Evolutionary conservation across 2,888 invertebrate species (phyloP).

Genomic region (Ypsolopha sequella): DNA sequence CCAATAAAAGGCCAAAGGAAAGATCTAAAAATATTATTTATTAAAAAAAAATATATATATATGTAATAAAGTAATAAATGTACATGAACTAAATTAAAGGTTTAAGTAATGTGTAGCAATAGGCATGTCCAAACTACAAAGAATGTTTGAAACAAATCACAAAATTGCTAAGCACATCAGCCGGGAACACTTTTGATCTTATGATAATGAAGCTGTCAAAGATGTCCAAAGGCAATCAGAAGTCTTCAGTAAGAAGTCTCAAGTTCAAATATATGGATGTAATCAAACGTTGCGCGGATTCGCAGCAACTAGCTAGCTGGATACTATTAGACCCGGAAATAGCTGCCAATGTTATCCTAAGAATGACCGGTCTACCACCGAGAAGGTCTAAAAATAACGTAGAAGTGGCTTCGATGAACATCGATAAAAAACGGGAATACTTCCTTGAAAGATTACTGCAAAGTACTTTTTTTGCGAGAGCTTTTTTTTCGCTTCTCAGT

Average conservation of each 20-base stretch:
- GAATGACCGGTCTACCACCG: conserved; percentile 39
- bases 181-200: conserved; percentile 45
- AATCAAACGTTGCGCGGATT: conserved; percentile 41
- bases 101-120: no score
- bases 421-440: conserved; percentile 42
- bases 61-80: no score
- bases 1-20: no score
- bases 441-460: conserved; percentile 41
- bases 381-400: conserved; percentile 24
- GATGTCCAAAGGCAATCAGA: conserved; percentile 42
- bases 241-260: conserved; percentile 37
- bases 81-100: no score
- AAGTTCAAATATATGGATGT: conserved; percentile 55
- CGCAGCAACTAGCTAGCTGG: conserved; percentile 41
- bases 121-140: conserved; percentile 28
- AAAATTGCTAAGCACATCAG: conserved; percentile 34
- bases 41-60: no score
- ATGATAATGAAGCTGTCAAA: conserved; percentile 47
- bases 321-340: conserved; percentile 41
- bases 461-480: no score
- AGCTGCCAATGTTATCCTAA: conserved; percentile 44
- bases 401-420: conserved; percentile 22
- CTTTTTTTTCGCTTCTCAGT: no score
- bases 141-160: conserved; percentile 44
- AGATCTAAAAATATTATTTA: no score